Evolutionary conservation across 92 coral and sea anemone genomes (phyloP), one percentile per base, ranked within the genome.

Genomic region (Phenganax subtilis): DNA sequence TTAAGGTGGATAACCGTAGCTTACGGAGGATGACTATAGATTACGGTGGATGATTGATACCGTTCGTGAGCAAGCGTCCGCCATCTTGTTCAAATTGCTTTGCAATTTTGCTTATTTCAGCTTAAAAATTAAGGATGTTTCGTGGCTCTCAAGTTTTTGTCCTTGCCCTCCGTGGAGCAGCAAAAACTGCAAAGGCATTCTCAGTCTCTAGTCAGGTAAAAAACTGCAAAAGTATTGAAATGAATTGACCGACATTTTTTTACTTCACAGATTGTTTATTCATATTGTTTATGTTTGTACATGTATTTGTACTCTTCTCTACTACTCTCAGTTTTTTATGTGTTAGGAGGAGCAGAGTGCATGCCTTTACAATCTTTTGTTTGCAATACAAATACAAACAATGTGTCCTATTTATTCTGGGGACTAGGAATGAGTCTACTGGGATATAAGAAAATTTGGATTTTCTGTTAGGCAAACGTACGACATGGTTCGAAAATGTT

Each of bases 121-220:
- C 6, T 53, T 10, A 10, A 76, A 20, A n/a, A 27, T 27, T 52
- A 6, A 31, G 14, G 55, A 76, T 76, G 81, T 57, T 56, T 57
- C 81, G 81, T 57, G 55, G 81, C 55, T 10, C 53, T 56, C 81
- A 76, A 62, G 81, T 76, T 76, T 76, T 51, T 54, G 56, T 29
- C 11, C 16, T 56, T 10, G 64, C 81, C 81, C 81, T 76, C n/a
- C 81, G 81, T 59, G 81, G 81, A 76, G 81, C 68, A 57, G 64
- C 66, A 76, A 16, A 27, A 47, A 76, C 53, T 9, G 28, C 64
- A 14, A 76, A 67, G 57, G 81, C 66, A 76, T 76, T 76, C 81
- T 76, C 81, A 56, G 67, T 76, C n/a, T 76, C 81, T 9, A 76
- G 81, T 47, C 62, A 76, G 81, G 81, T 76, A 75, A 54, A 15